Base-by-base conservation (phyloP, 2,888 invertebrate species). In the Pycnomerus fuliginosus region DNA sequence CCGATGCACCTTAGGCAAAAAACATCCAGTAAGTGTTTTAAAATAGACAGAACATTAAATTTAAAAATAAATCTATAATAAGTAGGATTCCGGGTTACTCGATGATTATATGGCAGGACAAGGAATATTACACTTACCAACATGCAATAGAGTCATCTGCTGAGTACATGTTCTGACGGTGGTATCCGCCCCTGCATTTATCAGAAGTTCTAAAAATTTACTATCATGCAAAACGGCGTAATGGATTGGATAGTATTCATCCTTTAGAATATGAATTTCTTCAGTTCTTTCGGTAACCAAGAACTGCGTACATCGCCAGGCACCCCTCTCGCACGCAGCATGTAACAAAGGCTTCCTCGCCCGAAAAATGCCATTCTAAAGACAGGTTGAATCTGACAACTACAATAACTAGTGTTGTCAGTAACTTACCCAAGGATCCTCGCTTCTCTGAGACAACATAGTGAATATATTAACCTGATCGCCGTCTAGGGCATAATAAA, bases 161-260 rank as follows among this genome's bases (percentile, higher is more conserved):
- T 84, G 84, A 4, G 81, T 84, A 57, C 79, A 82, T 10, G 85
- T 85, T 36, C 80, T 73, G 2, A 84, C 84, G 3, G 80, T 82
- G 1, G 84, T 83, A 45, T 82, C 79, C 16, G 86, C 85, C n/a
- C 85, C 85, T 61, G 80, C 80, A 47, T 76, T 75, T 47, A 82
- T 80, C 28, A 83, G 68, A 45, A 82, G 67, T 60, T 83, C 82
- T 31, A 85, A 73, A 68, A 86, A 86, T 59, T 82, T 79, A 31
- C 80, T 78, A 52, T 85, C 84, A 65, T 87, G 86, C 15, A 84
- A 74, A 11, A 85, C 85, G 8, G 86, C 83, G 62, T 85, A 83
- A 67, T 87, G 84, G 44, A 87, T 82, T n/a, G 87, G 87, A 67
- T 83, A 86, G 67, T 85, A 85, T 70, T 86, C 87, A 61, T 85